Conservation (phyloP, 2,797 vertebrate genomes). For the Dipus sagitta region DNA sequence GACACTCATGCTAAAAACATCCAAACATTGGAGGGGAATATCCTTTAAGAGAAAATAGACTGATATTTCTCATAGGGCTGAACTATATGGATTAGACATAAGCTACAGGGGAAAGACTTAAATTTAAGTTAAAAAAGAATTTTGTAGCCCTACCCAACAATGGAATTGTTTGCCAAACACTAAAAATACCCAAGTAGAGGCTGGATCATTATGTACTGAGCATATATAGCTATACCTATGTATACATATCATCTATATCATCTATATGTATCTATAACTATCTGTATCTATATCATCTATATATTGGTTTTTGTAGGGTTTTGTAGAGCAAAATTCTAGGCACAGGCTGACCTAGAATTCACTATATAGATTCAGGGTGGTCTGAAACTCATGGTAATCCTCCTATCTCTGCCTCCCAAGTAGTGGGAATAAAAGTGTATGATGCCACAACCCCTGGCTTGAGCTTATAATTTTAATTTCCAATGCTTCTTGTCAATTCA, state of each 20-base stretch:
- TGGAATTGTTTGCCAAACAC: background rate
- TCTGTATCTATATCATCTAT: too few relatives aligned
- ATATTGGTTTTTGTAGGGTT: too few relatives aligned
- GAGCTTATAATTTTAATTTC: background rate
- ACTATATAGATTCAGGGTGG: too few relatives aligned
- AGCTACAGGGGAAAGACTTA: background rate
- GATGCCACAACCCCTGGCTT: too few relatives aligned
- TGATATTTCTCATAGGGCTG: slow-evolving; percentile 9
- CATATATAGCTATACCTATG: background rate
- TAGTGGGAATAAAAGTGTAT: too few relatives aligned
- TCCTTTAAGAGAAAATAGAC: slow-evolving; percentile 49
- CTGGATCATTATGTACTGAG: background rate
- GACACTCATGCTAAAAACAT: slow-evolving; percentile 31
- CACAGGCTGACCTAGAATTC: too few relatives aligned
- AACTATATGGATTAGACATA: slow-evolving; percentile 1
- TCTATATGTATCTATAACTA: too few relatives aligned
- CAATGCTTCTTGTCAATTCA: background rate
- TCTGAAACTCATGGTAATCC: too few relatives aligned
- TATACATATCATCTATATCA: too few relatives aligned
- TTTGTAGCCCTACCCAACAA: slow-evolving; percentile 15
- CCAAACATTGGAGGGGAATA: slow-evolving; percentile 52
- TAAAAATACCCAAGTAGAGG: background rate
- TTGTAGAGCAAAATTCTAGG: too few relatives aligned
- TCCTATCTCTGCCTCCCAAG: too few relatives aligned
- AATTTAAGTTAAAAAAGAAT: slow-evolving; percentile 54